Evolutionary conservation across 2,113 vertebrate species (phyloP).

Genomic region (Rhinopomastus cyanomelas): DNA sequence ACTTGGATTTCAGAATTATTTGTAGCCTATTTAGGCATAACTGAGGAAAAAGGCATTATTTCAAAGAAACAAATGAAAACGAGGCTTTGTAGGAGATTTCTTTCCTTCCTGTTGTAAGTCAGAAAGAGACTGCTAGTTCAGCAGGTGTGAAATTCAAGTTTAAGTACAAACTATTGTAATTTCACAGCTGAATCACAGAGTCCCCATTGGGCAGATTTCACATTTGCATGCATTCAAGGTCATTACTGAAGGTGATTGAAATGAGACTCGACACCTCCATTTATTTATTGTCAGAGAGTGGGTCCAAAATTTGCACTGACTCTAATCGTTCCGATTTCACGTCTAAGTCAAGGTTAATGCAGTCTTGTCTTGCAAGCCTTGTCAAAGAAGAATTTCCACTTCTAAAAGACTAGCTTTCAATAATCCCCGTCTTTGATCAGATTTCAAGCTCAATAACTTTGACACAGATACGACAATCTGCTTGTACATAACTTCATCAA

Average conservation of each 20-base stretch:
- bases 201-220: slow-evolving; percentile 66
- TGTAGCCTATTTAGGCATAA: background rate
- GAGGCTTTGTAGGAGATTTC: background rate
- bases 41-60: background rate
- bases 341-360: slow-evolving; percentile 47
- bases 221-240: slow-evolving; percentile 76
- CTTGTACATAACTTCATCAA: background rate
- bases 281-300: slow-evolving; percentile 72
- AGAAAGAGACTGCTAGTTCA: slow-evolving; percentile 53
- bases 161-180: slow-evolving; percentile 70
- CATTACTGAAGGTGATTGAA: slow-evolving; percentile 70
- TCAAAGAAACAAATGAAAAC: slow-evolving; percentile 31
- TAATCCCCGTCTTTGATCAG: slow-evolving; percentile 43
- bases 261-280: slow-evolving; percentile 68
- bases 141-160: slow-evolving; percentile 76
- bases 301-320: slow-evolving; percentile 61
- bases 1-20: background rate
- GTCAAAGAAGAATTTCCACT: slow-evolving; percentile 52
- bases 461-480: background rate
- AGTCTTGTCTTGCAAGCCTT: slow-evolving; percentile 1
- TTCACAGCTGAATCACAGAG: slow-evolving; percentile 75
- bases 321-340: slow-evolving; percentile 59
- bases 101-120: background rate
- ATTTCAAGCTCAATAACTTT: slow-evolving; percentile 50
- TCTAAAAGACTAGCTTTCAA: slow-evolving; percentile 33